Base-by-base conservation (phyloP, 1,140 invertebrate genomes). In the Brachionus angularis region DNA sequence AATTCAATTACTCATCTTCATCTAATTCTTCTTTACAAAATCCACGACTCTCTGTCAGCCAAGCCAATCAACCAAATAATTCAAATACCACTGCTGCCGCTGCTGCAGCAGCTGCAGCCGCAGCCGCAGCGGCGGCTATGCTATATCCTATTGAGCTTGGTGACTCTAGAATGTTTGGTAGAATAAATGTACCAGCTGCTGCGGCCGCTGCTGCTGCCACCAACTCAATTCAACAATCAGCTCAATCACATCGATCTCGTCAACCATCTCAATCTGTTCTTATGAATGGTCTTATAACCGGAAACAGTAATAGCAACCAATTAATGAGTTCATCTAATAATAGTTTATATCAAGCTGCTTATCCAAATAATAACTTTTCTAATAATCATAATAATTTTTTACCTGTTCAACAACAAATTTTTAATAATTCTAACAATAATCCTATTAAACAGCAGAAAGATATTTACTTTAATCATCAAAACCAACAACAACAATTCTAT, bases 111-210 rank as follows among this genome's bases (percentile, higher is more conserved):
- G 62, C 62, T 1, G 62, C 61, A 1, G 61, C 61, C 4, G 61
- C 62, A 5, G 62, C 62, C 1, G 62, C 62, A 23, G 62, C 62
- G 4, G 62, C 62, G 5, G 62, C 62, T n/a, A 67, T 67, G 62
- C 42, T 67, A 18, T 67, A 67, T 36, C 62, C 62, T 1, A 67
- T 67, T 46, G 62, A 67, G 23, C 42, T 67, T 3, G 62, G 62
- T 14, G 62, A 67, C 29, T 67, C 62, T 5, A 31, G 62, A 21
- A 67, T 67, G 62, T 67, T 67, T 25, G 62, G 62, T n/a, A 39
- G 62, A 3, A 67, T 67, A 16, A 67, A 67, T 46, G 42, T 67
- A 23, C 62, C 62, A 0, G 47, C n/a, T n/a, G n/a, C n/a, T n/a
- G n/a, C n/a, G n/a, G n/a, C n/a, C n/a, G n/a, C n/a, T n/a, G n/a